These are phyloP conservation scores for Antheraea mylitta DNA, from an alignment of 1,140 invertebrate genomes.

Conservation along the genomic window DNA sequence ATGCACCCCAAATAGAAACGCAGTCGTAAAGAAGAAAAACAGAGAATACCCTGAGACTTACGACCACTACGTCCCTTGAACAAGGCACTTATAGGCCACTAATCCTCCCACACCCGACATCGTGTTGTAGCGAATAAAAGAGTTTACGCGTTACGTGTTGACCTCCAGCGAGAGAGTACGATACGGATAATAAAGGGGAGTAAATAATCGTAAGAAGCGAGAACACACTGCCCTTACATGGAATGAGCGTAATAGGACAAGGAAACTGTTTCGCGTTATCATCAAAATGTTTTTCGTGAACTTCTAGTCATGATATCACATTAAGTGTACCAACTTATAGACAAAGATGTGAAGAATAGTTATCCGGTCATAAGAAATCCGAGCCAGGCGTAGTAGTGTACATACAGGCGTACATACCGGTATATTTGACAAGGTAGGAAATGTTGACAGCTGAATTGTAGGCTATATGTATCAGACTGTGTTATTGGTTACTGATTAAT, in stretches of 20 bases:
- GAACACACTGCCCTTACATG: slow-evolving; percentile 21
- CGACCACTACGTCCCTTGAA: neutral
- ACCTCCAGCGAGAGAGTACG: slow-evolving; percentile 54
- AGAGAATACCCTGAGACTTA: neutral
- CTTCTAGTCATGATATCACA: no score
- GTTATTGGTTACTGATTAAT: no score
- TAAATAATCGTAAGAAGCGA: slow-evolving; percentile 32
- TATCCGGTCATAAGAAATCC: no score
- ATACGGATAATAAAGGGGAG: slow-evolving; percentile 50
- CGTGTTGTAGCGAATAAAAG: slow-evolving; percentile 42
- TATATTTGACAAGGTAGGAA: no score
- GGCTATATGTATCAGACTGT: no score
- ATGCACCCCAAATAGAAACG: neutral
- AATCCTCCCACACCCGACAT: slow-evolving; percentile 19
- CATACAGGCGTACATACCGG: no score
- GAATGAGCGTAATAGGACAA: neutral
- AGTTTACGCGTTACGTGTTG: slow-evolving; percentile 36
- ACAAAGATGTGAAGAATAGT: no score
- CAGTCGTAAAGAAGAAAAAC: neutral
- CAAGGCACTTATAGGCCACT: neutral
- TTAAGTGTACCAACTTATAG: no score
- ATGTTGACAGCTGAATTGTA: no score
- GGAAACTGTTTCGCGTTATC: no score
- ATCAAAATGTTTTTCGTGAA: no score
- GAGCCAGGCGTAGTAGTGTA: no score